Evolutionary conservation across 2,888 invertebrate species (phyloP).

Genomic region (Lysandra bellargus): DNA sequence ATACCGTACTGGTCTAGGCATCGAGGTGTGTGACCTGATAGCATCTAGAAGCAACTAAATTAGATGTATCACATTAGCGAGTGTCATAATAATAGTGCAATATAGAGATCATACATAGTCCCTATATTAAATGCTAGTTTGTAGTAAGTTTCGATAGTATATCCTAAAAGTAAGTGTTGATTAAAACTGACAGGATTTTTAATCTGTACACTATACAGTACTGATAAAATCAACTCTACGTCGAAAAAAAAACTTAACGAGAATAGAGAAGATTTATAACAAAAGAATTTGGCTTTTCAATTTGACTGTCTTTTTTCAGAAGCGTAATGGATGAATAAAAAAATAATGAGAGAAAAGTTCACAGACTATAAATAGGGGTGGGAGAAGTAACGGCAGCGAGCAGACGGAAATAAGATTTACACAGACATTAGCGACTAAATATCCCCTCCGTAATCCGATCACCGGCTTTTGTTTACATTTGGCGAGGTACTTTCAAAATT

Average conservation of each 20-base stretch:
- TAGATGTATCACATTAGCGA: background rate
- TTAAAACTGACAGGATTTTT: no score
- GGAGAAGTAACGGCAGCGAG: background rate
- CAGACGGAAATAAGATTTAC: constrained; percentile 16
- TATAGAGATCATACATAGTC: background rate
- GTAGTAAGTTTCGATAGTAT: background rate
- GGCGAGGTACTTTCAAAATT: background rate
- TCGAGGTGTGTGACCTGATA: constrained; percentile 71
- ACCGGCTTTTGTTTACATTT: background rate
- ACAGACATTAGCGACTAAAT: background rate
- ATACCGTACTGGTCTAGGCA: constrained; percentile 36
- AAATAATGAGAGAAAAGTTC: constrained; percentile 10
- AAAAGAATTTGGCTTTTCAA: background rate
- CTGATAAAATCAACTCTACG: no score
- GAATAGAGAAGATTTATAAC: background rate
- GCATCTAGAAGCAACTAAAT: constrained; percentile 62
- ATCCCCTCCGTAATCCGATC: background rate
- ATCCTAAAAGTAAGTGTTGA: no score
- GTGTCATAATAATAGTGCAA: background rate
- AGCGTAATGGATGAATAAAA: background rate
- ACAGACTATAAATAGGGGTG: background rate
- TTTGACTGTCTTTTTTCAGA: background rate
- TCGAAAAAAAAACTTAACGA: no score
- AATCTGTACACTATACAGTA: no score
- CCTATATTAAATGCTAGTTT: background rate